phyloP scores from a whole-genome alignment of 2,888 invertebrate species.

The Kuschelorhynchus macadamiae region DNA sequence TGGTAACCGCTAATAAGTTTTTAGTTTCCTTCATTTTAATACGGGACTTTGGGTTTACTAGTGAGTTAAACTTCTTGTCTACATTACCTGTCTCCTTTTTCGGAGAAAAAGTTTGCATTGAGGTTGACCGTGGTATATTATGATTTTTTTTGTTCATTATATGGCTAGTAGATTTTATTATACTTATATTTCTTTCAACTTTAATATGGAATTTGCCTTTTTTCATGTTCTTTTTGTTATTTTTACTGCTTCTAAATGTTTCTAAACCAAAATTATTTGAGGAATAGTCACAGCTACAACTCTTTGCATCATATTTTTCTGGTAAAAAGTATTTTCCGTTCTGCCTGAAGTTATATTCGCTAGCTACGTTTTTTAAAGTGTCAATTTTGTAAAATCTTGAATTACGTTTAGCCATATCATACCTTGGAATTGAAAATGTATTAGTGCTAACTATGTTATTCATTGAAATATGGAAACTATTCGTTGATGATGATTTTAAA shows the following conservation, averaged over 20 bases:
- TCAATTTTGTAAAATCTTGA: conserved; percentile 51
- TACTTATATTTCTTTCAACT: conserved; percentile 10
- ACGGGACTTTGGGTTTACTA: conserved; percentile 50
- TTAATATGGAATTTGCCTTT: conserved; percentile 52
- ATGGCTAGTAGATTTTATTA: conserved; percentile 58
- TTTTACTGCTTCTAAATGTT: conserved; percentile 21
- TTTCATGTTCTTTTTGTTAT: conserved; percentile 15
- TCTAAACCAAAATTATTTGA: conserved; percentile 12
- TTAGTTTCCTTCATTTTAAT: conserved; percentile 50
- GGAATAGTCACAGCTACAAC: conserved; percentile 18
- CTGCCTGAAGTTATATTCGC: conserved; percentile 55
- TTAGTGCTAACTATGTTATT: conserved; percentile 53
- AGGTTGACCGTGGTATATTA: conserved; percentile 58
- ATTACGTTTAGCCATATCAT: not conserved
- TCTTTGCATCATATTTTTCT: conserved; percentile 3
- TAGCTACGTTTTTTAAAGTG: conserved; percentile 57
- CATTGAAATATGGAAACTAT: conserved; percentile 59
- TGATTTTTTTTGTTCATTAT: conserved; percentile 53
- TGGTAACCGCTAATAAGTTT: conserved; percentile 28
- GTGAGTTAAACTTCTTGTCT: conserved; percentile 56
- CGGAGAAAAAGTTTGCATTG: conserved; percentile 64
- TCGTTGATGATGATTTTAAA: conserved; percentile 71
- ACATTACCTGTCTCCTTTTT: conserved; percentile 69
- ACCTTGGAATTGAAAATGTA: not conserved
- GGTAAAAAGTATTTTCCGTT: conserved; percentile 12